Percentiles rank a stretch among this genome's conserved stretches.
Evolutionary conservation across 2,113 vertebrate genomes (phyloP).

Genomic region (Phoxinus phoxinus): DNA sequence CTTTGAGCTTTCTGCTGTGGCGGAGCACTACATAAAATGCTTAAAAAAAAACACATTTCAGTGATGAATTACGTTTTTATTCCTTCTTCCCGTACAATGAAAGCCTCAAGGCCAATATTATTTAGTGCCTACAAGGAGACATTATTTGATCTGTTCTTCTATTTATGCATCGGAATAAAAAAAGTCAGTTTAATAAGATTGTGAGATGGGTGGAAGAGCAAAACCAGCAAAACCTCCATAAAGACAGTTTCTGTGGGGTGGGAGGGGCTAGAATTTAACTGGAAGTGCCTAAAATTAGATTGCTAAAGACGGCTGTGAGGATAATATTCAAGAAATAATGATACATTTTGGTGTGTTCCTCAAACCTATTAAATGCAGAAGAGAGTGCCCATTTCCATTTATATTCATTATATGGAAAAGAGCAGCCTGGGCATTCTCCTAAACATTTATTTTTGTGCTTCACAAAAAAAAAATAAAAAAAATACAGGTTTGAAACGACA

Average conservation of each 20-base stretch:
- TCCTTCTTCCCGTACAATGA: slow-evolving; percentile 20
- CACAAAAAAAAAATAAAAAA: not conserved
- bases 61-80: slow-evolving; percentile 38
- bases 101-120: slow-evolving; percentile 41
- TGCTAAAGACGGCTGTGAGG: not conserved
- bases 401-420: not conserved
- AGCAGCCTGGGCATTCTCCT: not conserved
- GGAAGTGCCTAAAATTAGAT: not conserved
- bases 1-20: not conserved
- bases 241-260: not conserved
- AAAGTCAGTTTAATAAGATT: slow-evolving; percentile 42
- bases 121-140: slow-evolving; percentile 29
- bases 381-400: not conserved
- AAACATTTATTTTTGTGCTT: not conserved
- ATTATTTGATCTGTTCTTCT: slow-evolving; percentile 31
- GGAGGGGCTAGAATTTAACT: too few species aligned
- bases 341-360: not conserved
- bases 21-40: slow-evolving; percentile 20
- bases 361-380: not conserved
- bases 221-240: not conserved
- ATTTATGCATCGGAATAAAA: slow-evolving; percentile 23
- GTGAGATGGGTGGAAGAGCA: not conserved
- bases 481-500: not conserved
- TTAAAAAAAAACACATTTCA: slow-evolving; percentile 34
- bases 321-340: not conserved